phyloP scores from a whole-genome alignment of 92 coral and sea anemone species.

The Virgularia gustaviana region DNA sequence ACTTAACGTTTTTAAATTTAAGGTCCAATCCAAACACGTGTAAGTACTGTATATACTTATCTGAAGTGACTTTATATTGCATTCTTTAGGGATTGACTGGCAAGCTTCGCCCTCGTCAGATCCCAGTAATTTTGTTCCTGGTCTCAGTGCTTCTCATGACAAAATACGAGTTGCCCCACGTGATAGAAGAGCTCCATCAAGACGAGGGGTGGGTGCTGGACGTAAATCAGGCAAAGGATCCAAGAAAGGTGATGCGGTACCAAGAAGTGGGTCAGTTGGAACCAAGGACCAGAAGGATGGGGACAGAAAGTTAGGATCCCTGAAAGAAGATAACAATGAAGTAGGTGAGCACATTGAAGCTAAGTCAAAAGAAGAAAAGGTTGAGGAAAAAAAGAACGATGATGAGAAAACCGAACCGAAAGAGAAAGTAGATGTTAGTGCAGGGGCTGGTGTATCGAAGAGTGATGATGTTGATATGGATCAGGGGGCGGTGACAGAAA shows the following conservation, averaged over 20 bases:
- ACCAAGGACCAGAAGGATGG: background rate
- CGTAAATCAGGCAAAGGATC: constrained; percentile 1
- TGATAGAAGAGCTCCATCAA: constrained; percentile 85
- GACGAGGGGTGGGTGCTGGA: constrained; percentile 29
- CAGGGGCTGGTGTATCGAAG: constrained; percentile 26
- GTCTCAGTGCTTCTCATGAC: constrained; percentile 84
- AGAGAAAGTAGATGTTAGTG: constrained; percentile 20
- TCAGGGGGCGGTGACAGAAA: too few species aligned
- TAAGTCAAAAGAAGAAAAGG: constrained; percentile 1
- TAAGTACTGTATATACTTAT: too few species aligned
- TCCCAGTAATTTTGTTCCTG: constrained; percentile 25
- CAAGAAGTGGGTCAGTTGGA: constrained; percentile 31
- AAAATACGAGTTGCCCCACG: constrained; percentile 83
- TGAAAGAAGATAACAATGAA: background rate
- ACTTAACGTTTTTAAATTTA: too few species aligned
- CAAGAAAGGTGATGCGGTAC: constrained; percentile 5
- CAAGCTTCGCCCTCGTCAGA: constrained; percentile 8
- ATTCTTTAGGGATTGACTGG: constrained; percentile 25
- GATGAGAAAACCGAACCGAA: constrained; percentile 2
- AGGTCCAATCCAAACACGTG: too few species aligned
- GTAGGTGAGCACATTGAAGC: background rate
- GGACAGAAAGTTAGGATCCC: background rate
- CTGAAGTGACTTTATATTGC: too few species aligned
- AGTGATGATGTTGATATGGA: too few species aligned
- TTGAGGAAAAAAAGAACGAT: constrained; percentile 5